A percentile compares a stretch with the other conserved stretches of the same genome.
phyloP scores from a whole-genome alignment of 2,113 vertebrate species.

The Gopherus evgoodei region DNA sequence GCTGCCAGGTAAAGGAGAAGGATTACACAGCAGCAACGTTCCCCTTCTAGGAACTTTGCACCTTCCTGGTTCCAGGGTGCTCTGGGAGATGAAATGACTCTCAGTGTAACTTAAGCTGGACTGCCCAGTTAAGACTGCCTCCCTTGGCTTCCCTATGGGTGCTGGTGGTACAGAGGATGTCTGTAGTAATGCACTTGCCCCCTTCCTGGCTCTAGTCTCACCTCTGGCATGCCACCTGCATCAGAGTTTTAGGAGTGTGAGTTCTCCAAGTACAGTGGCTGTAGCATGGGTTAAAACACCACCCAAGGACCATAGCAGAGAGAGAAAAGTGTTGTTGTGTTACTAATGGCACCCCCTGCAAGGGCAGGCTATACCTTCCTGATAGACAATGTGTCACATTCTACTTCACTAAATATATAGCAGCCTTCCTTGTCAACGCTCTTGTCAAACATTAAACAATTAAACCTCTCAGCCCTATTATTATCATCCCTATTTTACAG shows the following conservation, averaged over 20 bases:
- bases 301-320: background rate
- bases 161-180: background rate
- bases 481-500: background rate
- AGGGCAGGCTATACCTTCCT: background rate
- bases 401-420: background rate
- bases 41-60: background rate
- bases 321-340: background rate
- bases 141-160: background rate
- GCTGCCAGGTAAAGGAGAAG: background rate
- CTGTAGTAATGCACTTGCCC: background rate
- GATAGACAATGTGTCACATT: background rate
- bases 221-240: background rate
- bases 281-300: background rate
- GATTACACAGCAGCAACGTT: background rate
- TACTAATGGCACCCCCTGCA: background rate
- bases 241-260: background rate
- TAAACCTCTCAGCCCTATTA: background rate
- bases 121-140: background rate
- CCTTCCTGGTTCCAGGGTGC: background rate
- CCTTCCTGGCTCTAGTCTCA: background rate
- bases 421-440: background rate
- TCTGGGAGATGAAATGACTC: background rate
- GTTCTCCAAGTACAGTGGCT: background rate
- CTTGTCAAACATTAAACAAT: background rate
- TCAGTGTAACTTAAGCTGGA: background rate